Conservation (phyloP, 2,797 vertebrate genomes). For the Neosilurus mollespiculum region DNA sequence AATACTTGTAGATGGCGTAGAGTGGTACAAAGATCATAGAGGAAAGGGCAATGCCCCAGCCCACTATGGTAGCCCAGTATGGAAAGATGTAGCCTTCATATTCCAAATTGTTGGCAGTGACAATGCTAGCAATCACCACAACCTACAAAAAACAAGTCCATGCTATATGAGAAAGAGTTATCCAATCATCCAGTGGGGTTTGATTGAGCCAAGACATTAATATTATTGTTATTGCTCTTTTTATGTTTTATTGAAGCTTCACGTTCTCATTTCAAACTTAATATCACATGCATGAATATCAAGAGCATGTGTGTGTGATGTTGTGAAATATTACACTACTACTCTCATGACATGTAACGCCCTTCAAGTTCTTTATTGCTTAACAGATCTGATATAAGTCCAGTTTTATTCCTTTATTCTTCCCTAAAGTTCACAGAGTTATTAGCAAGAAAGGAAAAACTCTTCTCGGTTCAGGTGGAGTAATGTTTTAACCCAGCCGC, state of each 20-base stretch:
- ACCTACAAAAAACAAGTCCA: slow-evolving; percentile 73
- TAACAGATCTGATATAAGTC: neutral
- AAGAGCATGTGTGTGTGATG: slow-evolving; percentile 17
- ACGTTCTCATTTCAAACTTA: slow-evolving; percentile 18
- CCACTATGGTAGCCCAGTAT: slow-evolving; percentile 84
- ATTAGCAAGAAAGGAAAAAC: slow-evolving; percentile 9
- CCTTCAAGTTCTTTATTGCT: neutral
- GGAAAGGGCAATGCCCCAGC: slow-evolving; percentile 91
- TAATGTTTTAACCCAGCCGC: slow-evolving; percentile 10
- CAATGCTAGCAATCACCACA: slow-evolving; percentile 91
- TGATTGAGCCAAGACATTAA: slow-evolving; percentile 10
- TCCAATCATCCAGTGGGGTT: neutral
- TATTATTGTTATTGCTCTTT: neutral
- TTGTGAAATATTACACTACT: slow-evolving; percentile 10
- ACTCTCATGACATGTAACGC: neutral
- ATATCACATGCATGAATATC: slow-evolving; percentile 37
- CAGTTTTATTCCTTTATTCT: neutral
- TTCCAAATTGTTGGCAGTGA: slow-evolving; percentile 84
- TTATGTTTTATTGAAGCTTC: slow-evolving; percentile 15
- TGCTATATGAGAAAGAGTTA: slow-evolving; percentile 4
- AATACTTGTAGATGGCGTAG: slow-evolving; percentile 90
- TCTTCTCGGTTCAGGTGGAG: neutral
- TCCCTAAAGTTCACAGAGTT: neutral
- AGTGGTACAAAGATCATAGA: slow-evolving; percentile 91
- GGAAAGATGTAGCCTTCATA: slow-evolving; percentile 93